Conservation (phyloP, 2,797 vertebrate species). For the Microchirus variegatus region DNA sequence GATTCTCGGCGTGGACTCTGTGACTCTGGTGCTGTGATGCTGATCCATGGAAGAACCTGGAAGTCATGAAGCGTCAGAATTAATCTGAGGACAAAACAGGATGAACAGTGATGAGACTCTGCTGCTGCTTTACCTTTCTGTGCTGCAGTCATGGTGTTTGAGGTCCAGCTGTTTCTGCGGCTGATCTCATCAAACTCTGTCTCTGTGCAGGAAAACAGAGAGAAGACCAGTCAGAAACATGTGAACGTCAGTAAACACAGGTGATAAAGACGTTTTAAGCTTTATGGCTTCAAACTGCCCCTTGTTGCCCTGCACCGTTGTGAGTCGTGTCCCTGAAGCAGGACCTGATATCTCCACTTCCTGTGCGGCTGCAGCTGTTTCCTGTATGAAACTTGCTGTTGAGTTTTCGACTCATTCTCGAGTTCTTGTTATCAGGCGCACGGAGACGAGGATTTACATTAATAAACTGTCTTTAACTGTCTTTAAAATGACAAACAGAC, state of each 20-base stretch:
- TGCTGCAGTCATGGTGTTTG: slow-evolving; percentile 65
- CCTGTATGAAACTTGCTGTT: slow-evolving; percentile 82
- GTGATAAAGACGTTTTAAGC: slow-evolving; percentile 21
- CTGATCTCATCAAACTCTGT: slow-evolving; percentile 84
- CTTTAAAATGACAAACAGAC: no score
- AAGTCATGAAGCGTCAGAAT: not conserved
- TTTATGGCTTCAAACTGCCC: slow-evolving; percentile 58
- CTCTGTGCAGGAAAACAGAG: slow-evolving; percentile 74
- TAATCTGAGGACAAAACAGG: no score
- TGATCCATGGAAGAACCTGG: slow-evolving; percentile 80
- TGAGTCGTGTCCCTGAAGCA: slow-evolving; percentile 75
- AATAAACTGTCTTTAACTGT: no score
- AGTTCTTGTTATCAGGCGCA: slow-evolving; percentile 63
- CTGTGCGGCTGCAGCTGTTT: slow-evolving; percentile 83
- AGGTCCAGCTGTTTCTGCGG: slow-evolving; percentile 83
- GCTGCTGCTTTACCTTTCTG: not conserved
- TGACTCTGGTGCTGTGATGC: slow-evolving; percentile 77
- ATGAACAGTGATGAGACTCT: no score
- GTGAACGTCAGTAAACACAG: slow-evolving; percentile 69
- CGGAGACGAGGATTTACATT: no score
- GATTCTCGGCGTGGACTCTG: slow-evolving; percentile 75
- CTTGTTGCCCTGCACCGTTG: slow-evolving; percentile 66
- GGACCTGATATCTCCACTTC: slow-evolving; percentile 72
- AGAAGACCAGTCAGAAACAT: slow-evolving; percentile 54
- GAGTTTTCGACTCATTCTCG: no score